Evolutionary conservation across 2,797 vertebrate genomes (phyloP), one percentile per base, ranked within the genome.

Genomic region (Falco naumanni): DNA sequence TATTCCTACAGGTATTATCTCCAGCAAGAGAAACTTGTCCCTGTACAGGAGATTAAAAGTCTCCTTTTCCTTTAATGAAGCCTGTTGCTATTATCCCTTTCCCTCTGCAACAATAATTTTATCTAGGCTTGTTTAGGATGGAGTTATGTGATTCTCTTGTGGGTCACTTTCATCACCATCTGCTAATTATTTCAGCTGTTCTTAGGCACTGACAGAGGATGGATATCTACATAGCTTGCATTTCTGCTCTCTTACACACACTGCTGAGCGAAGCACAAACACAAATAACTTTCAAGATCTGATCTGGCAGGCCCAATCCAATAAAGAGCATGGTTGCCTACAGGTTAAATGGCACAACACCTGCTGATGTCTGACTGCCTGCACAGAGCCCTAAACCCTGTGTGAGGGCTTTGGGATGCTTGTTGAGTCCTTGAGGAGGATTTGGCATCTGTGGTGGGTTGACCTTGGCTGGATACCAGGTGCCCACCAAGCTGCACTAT

Each of bases 101-200:
- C 83, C 53, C n/a, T 84, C 64, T 83, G 64, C 0, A 15, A 64
- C 31, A 85, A 75, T 71, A 71, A 70, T 80, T 95, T 93, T 68
- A 31, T 83, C 29, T 92, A 51, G 72, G 29, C 61, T 89, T 81
- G 29, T 84, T 94, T 50, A 70, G 34, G 20, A 81, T 78, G 29
- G 68, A 78, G 29, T 80, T 93, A 48, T 33, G 34, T 50, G 69
- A 37, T 81, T 94, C 82, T 91, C 47, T n/a, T 43, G 15, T 83
- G 41, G 41, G 33, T 77, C 75, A 89, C 75, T 91, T 89, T 91
- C 89, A 83, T 72, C 84, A 90, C 45, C 75, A 87, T 68, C 68
- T 85, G 64, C 37, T 85, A 91, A 89, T 93, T 95, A 78, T 91
- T 95, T 91, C 69, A 74, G n/a, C 39, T 61, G n/a, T 80, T n/a